Evolutionary conservation across 2,888 invertebrate genomes (phyloP), one percentile per base, ranked within the genome.

Genomic region (Dysmachus trigonus): DNA sequence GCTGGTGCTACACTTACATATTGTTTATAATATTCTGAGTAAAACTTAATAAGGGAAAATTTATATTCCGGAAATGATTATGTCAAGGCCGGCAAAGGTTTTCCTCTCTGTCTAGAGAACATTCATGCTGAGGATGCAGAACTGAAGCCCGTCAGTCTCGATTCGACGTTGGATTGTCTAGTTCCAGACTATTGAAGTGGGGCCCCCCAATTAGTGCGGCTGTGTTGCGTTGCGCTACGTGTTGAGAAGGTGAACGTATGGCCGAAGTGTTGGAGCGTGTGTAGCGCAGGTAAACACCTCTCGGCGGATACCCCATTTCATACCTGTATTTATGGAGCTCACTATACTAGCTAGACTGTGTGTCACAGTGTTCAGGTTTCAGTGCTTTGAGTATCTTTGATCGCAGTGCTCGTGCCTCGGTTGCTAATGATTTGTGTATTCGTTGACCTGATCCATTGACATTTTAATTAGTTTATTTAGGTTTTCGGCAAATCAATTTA

Each of bases 401-500:
- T 79, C 79, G 79, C 51, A 79, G 79, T 79, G 47, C 51, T 79
- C 79, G 51, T 73, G 47, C 15, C 15, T 30, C n/a, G 47, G 47
- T 27, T 79, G 79, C 41, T 47, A 79, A 73, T 31, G 35, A 31
- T 73, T 73, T 73, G 73, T 73, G 35, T 73, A 73, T 73, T 73
- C 73, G 35, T 73, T 73, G 73, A 73, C 73, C 73, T 35, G 35
- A 31, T 73, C 73, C 31, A 73, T 73, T 73, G 73, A 73, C 73
- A 73, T 73, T 73, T 73, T 35, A 73, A 33, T 73, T 35, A 35
- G 13, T 33, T 73, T 31, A 31, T 73, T 31, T 73, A 7, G 27
- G 62, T 51, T 22, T 27, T 62, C 62, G n/a, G 47, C 2, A 8
- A 35, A 33, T n/a, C n/a, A n/a, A 22, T n/a, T n/a, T n/a, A 22